Evolutionary conservation across 2,888 invertebrate species (phyloP).

Genomic region (Drosophila mercatorum): DNA sequence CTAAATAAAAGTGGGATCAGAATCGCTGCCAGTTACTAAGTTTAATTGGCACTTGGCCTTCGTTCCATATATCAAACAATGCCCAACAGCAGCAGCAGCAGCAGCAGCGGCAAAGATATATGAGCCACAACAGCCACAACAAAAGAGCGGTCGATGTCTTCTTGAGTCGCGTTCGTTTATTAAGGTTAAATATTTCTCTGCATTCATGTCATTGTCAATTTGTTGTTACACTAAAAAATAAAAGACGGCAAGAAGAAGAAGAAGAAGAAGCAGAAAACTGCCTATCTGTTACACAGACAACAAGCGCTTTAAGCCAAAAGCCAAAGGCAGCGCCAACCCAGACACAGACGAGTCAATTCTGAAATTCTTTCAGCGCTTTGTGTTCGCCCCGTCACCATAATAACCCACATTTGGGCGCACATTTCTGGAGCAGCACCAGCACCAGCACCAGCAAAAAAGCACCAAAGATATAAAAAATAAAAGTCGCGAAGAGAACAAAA

Average conservation of each 20-base stretch:
- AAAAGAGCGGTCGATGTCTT: slow-evolving; percentile 61
- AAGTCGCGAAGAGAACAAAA: slow-evolving; percentile 6
- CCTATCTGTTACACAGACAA: slow-evolving; percentile 32
- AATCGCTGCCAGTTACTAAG: slow-evolving; percentile 44
- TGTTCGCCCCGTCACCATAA: slow-evolving; percentile 57
- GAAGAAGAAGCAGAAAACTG: slow-evolving; percentile 25
- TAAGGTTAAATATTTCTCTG: slow-evolving; percentile 79
- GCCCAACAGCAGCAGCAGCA: slow-evolving; percentile 34
- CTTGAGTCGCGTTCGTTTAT: slow-evolving; percentile 59
- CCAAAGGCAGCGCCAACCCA: slow-evolving; percentile 15
- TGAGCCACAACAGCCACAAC: slow-evolving; percentile 27
- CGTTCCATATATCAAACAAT: slow-evolving; percentile 73
- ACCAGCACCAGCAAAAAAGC: background rate
- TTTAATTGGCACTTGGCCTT: slow-evolving; percentile 80
- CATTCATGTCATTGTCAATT: slow-evolving; percentile 81
- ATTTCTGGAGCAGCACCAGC: slow-evolving; percentile 46
- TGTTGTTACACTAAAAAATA: slow-evolving; percentile 69
- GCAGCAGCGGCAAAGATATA: slow-evolving; percentile 13
- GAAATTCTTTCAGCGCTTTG: slow-evolving; percentile 57
- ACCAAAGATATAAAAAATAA: background rate
- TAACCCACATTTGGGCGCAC: slow-evolving; percentile 70
- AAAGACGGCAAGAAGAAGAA: slow-evolving; percentile 23
- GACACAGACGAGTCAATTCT: slow-evolving; percentile 30
- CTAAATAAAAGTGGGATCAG: background rate
- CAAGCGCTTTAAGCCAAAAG: slow-evolving; percentile 18